These are phyloP conservation scores for Mythimna impura DNA, from an alignment of 2,888 invertebrate species.

Conservation along the genomic window DNA sequence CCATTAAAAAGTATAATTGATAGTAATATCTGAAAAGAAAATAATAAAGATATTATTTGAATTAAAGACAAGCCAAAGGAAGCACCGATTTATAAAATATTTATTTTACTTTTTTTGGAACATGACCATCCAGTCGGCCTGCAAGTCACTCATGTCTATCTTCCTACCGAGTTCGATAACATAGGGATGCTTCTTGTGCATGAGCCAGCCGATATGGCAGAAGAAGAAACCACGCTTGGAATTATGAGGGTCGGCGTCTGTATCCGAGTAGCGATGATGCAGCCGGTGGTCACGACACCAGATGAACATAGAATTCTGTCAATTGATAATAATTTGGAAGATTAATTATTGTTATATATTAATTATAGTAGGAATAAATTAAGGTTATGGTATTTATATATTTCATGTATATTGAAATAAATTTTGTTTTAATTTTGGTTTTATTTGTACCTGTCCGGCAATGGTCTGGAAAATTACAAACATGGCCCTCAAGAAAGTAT, in stretches of 20 bases:
- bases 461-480: conserved; percentile 92
- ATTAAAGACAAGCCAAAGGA: neutral
- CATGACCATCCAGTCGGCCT: conserved; percentile 93
- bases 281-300: conserved; percentile 96
- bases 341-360: too few relatives aligned
- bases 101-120: conserved; percentile 93
- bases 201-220: conserved; percentile 96
- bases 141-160: conserved; percentile 94
- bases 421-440: conserved; percentile 44
- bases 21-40: conserved; percentile 92
- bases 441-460: conserved; percentile 93
- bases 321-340: conserved; percentile 9
- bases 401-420: neutral
- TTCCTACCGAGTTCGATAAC: conserved; percentile 92
- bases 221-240: conserved; percentile 96
- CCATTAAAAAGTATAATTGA: conserved; percentile 89
- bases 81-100: neutral
- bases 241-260: conserved; percentile 95
- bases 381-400: neutral
- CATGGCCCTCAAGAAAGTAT: conserved; percentile 90
- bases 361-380: too few relatives aligned
- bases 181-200: conserved; percentile 94
- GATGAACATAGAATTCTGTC: conserved; percentile 93
- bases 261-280: conserved; percentile 94
- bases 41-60: neutral